phyloP scores from a whole-genome alignment of 2,113 vertebrate species.

The Leptobrachium leishanense region DNA sequence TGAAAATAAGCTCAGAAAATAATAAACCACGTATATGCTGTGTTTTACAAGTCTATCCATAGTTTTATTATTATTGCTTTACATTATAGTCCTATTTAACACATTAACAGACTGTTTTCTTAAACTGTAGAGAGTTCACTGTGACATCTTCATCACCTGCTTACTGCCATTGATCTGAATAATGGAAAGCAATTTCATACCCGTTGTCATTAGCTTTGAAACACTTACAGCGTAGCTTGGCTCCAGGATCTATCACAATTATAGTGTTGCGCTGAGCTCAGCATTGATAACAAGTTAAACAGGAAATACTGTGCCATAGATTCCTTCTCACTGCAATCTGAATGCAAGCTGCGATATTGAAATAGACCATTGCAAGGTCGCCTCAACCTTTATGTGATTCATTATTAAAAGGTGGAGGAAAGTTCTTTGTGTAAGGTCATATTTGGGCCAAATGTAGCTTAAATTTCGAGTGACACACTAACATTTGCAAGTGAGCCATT shows the following conservation, averaged over 20 bases:
- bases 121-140: neutral
- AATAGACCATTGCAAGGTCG: slow-evolving; percentile 22
- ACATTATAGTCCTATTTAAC: neutral
- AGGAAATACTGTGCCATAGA: slow-evolving; percentile 21
- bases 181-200: slow-evolving; percentile 4
- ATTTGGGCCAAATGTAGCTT: no score
- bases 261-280: slow-evolving; percentile 36
- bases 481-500: no score
- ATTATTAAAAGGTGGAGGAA: slow-evolving; percentile 20
- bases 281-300: slow-evolving; percentile 12
- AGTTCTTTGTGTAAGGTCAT: no score
- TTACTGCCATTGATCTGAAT: slow-evolving; percentile 16
- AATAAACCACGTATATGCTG: neutral
- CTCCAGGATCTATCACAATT: slow-evolving; percentile 7
- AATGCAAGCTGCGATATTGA: slow-evolving; percentile 16
- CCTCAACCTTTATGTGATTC: slow-evolving; percentile 24
- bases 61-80: neutral
- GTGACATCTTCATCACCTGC: neutral
- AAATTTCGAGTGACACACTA: no score
- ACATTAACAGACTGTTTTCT: neutral
- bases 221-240: slow-evolving; percentile 13
- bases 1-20: neutral
- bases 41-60: neutral
- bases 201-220: neutral
- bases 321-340: slow-evolving; percentile 13